Evolutionary conservation across 1,140 invertebrate genomes (phyloP), one percentile per base, ranked within the genome.

Genomic region (Dendroctonus valens): DNA sequence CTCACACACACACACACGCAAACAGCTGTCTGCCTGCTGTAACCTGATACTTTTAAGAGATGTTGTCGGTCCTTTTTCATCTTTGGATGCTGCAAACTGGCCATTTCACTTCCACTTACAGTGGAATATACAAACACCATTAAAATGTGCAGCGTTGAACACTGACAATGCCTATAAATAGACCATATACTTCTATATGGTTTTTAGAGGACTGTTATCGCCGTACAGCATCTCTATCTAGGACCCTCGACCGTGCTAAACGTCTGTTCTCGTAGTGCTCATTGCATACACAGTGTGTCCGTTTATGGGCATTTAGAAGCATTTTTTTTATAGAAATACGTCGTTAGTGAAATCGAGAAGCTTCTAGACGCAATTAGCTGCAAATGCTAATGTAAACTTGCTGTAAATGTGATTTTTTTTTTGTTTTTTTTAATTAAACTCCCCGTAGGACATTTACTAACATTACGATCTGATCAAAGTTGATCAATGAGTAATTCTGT

Each of bases 131-230:
- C 74, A 77, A 77, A 77, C 73, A 77, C 74, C 26, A 75, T 77
- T 77, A 77, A 77, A 77, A 77, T 77, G 75, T 75, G 75, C 75
- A 76, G 71, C 72, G 67, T 70, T 73, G 74, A 72, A 74, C 73
- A 74, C 74, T 76, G 75, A 75, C 75, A 77, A 77, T 75, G 75
- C 73, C 75, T 77, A 77, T 77, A 77, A 77, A 77, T 77, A 77
- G 75, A 77, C 72, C 70, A 74, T 76, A 73, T 73, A 74, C 72
- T 75, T 73, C 73, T 76, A 70, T 76, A 74, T 74, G 73, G 73
- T 66, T 70, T 72, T 72, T 72, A 70, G 70, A 72, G 66, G 70
- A 72, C 69, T 60, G 69, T 73, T 74, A 74, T 74, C 71, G 57
- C 51, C 58, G 38, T 41, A 59, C 69, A 72, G 69, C 67, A 72